These are phyloP conservation scores for Furcula furcula DNA, from an alignment of 2,888 invertebrate species.

Conservation along the genomic window DNA sequence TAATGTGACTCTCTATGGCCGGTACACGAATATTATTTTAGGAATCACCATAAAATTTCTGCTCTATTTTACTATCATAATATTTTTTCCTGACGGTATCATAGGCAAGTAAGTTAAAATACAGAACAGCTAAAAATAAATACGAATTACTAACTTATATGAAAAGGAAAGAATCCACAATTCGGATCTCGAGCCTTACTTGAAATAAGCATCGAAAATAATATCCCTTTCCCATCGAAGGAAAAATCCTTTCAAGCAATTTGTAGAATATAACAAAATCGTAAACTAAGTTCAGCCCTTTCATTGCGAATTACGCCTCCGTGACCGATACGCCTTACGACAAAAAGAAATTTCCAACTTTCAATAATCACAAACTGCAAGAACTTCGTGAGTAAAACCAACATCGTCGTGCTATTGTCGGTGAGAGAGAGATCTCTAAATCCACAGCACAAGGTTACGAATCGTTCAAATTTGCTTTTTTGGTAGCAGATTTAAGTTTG, in stretches of 20 bases:
- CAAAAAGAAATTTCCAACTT: slow-evolving; percentile 43
- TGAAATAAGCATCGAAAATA: slow-evolving; percentile 25
- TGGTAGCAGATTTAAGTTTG: slow-evolving; percentile 24
- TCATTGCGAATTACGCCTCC: slow-evolving; percentile 33
- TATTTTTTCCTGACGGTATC: too few relatives aligned
- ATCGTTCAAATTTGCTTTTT: slow-evolving; percentile 11
- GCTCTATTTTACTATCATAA: too few relatives aligned
- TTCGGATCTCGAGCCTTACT: slow-evolving; percentile 24
- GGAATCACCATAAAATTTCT: too few relatives aligned
- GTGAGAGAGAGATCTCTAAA: slow-evolving; percentile 3
- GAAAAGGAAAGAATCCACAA: slow-evolving; percentile 17
- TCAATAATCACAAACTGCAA: slow-evolving; percentile 47
- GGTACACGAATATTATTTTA: too few relatives aligned
- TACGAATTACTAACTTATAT: too few relatives aligned
- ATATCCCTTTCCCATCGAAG: slow-evolving; percentile 18
- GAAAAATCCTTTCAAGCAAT: slow-evolving; percentile 31
- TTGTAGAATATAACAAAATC: slow-evolving; percentile 42
- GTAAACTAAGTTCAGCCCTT: slow-evolving; percentile 36
- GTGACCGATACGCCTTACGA: slow-evolving; percentile 30
- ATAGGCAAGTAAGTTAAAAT: too few relatives aligned
- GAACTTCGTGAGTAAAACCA: slow-evolving; percentile 47
- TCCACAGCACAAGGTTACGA: slow-evolving; percentile 4
- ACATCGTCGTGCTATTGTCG: slow-evolving; percentile 11
- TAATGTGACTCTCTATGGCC: too few relatives aligned
- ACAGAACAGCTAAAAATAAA: too few relatives aligned